These are phyloP conservation scores for Podiceps cristatus DNA, from an alignment of 2,113 vertebrate species.

Conservation along the genomic window DNA sequence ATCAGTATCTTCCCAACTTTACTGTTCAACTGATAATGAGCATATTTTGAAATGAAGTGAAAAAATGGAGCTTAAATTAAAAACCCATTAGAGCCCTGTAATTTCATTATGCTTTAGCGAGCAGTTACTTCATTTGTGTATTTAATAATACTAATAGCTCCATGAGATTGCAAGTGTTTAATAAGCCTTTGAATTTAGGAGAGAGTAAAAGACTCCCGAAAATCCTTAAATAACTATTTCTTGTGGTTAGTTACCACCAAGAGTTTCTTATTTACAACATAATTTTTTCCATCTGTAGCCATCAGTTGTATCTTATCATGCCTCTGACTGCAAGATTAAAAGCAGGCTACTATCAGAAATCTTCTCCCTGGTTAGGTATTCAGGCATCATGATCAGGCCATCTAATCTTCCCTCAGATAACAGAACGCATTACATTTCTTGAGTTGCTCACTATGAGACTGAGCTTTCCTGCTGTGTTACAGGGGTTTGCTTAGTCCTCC, in stretches of 20 bases:
- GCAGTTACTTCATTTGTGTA: background rate
- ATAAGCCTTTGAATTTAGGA: background rate
- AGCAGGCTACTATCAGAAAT: background rate
- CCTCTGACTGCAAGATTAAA: background rate
- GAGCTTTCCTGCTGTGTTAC: background rate
- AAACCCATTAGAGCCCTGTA: background rate
- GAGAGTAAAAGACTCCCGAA: background rate
- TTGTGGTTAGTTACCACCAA: background rate
- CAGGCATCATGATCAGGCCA: background rate
- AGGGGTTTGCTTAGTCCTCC: background rate
- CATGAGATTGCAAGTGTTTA: background rate
- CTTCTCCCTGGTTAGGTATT: background rate
- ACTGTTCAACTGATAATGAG: background rate
- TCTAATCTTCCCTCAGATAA: background rate
- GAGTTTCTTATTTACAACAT: background rate
- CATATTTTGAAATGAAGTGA: background rate
- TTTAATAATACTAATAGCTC: background rate
- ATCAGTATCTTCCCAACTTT: background rate
- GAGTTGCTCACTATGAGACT: background rate
- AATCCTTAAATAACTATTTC: background rate
- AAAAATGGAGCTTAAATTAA: constrained; percentile 23
- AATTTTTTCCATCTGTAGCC: background rate
- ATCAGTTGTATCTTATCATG: background rate
- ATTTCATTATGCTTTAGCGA: constrained; percentile 23
- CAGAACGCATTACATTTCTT: background rate